These are phyloP conservation scores for Heliothis virescens DNA, from an alignment of 1,140 invertebrate genomes.

Conservation along the genomic window DNA sequence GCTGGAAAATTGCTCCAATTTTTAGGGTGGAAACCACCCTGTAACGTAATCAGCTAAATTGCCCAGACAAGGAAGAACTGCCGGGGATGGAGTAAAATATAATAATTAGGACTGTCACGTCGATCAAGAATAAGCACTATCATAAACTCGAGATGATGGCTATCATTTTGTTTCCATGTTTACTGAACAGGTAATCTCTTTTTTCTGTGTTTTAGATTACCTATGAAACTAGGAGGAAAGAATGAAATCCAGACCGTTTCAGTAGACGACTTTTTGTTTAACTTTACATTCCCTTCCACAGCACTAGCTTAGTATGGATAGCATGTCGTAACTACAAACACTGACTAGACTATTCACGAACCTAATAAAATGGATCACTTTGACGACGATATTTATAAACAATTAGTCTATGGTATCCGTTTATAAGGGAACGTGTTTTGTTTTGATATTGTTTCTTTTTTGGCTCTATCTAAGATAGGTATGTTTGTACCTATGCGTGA, in stretches of 20 bases:
- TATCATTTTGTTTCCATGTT: not conserved
- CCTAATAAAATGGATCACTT: slow-evolving; percentile 14
- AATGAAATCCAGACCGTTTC: slow-evolving; percentile 3
- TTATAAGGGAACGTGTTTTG: not conserved
- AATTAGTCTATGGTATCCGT: not conserved
- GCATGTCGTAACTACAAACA: not conserved
- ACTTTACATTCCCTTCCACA: not conserved
- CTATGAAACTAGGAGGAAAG: slow-evolving; percentile 7
- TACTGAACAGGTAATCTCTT: not conserved
- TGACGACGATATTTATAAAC: slow-evolving; percentile 36
- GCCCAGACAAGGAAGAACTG: slow-evolving; percentile 57
- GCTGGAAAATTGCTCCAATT: slow-evolving; percentile 83
- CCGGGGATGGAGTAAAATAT: slow-evolving; percentile 20
- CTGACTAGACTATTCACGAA: slow-evolving; percentile 2
- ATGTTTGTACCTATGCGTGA: slow-evolving; percentile 57
- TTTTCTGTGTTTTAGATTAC: slow-evolving; percentile 3
- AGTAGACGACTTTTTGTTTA: slow-evolving; percentile 13
- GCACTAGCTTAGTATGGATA: slow-evolving; percentile 13
- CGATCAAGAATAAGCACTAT: not conserved
- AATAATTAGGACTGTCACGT: not conserved
- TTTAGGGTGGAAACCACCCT: slow-evolving; percentile 62
- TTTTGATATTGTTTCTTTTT: slow-evolving; percentile 8
- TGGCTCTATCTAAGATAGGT: not conserved
- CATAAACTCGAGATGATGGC: no score
- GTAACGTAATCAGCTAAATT: slow-evolving; percentile 70